These are phyloP conservation scores for Deroplatys truncata DNA, from an alignment of 2,888 invertebrate species.

Conservation along the genomic window DNA sequence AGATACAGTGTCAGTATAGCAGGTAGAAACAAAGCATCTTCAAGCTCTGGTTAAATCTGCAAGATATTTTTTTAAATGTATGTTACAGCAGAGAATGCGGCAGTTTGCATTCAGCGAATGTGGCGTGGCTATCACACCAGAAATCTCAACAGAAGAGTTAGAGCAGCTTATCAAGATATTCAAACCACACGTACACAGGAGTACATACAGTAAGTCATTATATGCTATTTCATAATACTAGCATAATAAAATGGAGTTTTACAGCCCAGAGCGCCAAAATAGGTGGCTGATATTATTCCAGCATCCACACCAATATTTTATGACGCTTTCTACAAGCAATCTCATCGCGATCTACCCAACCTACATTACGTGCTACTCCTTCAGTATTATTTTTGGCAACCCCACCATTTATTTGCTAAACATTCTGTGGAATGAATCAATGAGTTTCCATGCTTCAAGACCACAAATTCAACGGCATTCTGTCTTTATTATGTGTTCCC, in stretches of 20 bases:
- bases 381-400: no score
- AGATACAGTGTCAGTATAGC: neutral
- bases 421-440: no score
- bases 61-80: neutral
- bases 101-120: constrained; percentile 77
- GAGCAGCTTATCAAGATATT: constrained; percentile 60
- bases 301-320: no score
- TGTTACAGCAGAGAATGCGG: constrained; percentile 47
- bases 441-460: no score
- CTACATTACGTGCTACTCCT: no score
- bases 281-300: no score
- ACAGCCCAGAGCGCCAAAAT: no score
- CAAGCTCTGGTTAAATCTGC: neutral
- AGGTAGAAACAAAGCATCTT: neutral
- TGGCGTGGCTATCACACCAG: constrained; percentile 82
- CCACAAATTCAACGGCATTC: no score
- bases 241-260: neutral
- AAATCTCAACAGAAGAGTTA: constrained; percentile 64
- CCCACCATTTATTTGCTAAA: no score
- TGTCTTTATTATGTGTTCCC: no score
- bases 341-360: no score
- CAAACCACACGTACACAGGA: constrained; percentile 75
- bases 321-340: no score
- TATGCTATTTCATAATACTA: constrained; percentile 2
- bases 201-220: constrained; percentile 68